phyloP scores from a whole-genome alignment of 2,797 vertebrate species.

The Aselliscus stoliczkanus region DNA sequence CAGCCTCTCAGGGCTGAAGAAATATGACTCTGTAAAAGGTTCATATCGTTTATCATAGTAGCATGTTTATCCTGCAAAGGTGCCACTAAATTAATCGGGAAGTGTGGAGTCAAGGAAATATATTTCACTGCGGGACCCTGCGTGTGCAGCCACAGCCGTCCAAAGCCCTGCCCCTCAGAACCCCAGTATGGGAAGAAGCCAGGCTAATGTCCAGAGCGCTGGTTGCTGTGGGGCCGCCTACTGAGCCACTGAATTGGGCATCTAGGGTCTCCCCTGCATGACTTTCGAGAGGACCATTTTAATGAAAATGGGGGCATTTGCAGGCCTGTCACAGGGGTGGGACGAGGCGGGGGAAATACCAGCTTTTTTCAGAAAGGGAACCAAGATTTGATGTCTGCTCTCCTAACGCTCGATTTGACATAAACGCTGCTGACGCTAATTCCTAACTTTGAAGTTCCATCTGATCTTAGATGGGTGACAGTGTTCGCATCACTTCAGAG shows the following conservation, averaged over 20 bases:
- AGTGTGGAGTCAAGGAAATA: not conserved
- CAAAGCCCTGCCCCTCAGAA: not conserved
- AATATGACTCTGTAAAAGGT: not conserved
- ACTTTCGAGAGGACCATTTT: not conserved
- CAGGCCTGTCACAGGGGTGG: accelerated
- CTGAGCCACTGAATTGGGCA: accelerated
- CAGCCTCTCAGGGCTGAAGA: not conserved
- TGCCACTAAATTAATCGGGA: not conserved
- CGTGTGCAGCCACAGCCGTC: accelerated
- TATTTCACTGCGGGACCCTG: too few species aligned
- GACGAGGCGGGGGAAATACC: not conserved
- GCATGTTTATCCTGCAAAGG: not conserved
- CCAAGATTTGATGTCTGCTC: not conserved
- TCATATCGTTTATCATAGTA: too few species aligned
- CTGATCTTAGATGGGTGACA: not conserved
- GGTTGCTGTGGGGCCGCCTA: too few species aligned
- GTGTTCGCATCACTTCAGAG: conserved; percentile 28
- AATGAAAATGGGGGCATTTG: too few species aligned
- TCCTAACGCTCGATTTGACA: not conserved
- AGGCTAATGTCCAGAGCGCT: not conserved
- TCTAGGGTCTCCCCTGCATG: accelerated
- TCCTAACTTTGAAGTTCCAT: not conserved
- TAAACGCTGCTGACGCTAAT: not conserved
- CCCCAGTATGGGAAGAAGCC: accelerated
- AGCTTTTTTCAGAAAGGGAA: not conserved